Base-by-base conservation (phyloP, 1,140 invertebrate species). In the Diprion similis region DNA sequence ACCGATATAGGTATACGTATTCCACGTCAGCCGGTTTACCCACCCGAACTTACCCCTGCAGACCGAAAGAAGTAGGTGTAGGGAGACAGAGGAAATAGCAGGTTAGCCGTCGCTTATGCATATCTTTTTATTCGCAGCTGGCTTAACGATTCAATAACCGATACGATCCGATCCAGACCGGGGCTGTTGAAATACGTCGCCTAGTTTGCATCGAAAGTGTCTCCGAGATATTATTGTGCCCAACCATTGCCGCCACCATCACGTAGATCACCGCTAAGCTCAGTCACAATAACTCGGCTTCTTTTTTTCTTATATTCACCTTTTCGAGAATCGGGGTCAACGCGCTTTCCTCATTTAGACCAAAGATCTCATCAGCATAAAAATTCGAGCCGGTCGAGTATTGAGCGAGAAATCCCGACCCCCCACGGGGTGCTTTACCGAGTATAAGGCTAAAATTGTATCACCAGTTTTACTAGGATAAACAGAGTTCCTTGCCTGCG, bases 131-230 rank as follows among this genome's bases (percentile, higher is more conserved):
- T 85, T 84, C 83, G 77, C 71, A 45, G 72, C 70, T 47, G 81
- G 84, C 83, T 88, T 87, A 87, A 87, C 87, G 84, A 86, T 88
- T 88, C 86, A 87, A 88, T 87, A 87, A 88, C 84, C 84, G 85
- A 87, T 88, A 46, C 70, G 19, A 11, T 15, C 18, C 18, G 66
- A 45, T 68, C 66, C 18, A 15, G 37, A 68, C 13, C 18, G 15
- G 15, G 15, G 73, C 74, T 10, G 47, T 73, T 70, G 73, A 77
- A 76, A 80, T 81, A 77, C 78, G 65, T 73, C 48, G 65, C 76
- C 70, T 81, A 84, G 78, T 87, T 85, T 85, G 84, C 85, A 86
- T 88, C 73, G 78, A 86, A 87, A 86, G 84, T 86, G 80, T 83
- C 77, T 72, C 19, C 46, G 72, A 72, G 51, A 46, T 71, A 74